Conservation (phyloP, 2,888 invertebrate genomes). For the Amblyjoppa fuscipennis region DNA sequence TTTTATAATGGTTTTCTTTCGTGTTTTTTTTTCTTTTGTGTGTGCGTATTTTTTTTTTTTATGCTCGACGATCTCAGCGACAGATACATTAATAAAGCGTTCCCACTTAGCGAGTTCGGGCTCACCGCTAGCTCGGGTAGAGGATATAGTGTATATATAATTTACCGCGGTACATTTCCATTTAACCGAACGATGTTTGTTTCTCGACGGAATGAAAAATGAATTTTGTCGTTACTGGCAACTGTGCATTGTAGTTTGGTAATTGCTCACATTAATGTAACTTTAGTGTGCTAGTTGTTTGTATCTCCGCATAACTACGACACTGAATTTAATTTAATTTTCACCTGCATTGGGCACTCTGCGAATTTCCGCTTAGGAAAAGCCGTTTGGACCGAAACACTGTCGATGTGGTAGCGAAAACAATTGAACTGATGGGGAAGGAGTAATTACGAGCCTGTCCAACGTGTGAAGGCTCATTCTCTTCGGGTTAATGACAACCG, state of each 20-base stretch:
- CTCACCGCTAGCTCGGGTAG: background rate
- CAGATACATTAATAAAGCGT: conserved; percentile 17
- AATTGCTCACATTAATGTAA: background rate
- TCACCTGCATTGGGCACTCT: background rate
- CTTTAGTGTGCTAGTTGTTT: background rate
- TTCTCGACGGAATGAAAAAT: conserved; percentile 1
- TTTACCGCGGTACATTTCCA: background rate
- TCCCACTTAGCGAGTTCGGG: background rate
- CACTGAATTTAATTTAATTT: background rate
- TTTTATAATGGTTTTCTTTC: background rate
- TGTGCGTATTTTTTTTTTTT: background rate
- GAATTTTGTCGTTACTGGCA: background rate
- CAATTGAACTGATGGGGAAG: background rate
- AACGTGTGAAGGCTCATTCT: background rate
- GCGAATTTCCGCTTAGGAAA: background rate
- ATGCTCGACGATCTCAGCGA: conserved; percentile 9
- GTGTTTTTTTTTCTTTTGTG: too few relatives aligned
- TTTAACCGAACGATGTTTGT: background rate
- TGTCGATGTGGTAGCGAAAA: background rate
- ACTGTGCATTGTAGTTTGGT: background rate
- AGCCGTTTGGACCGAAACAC: background rate
- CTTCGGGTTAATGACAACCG: background rate
- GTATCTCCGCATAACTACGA: background rate
- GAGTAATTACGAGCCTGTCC: background rate
- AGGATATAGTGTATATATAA: background rate